phyloP scores from a whole-genome alignment of 2,888 invertebrate species.

The Macrosiphum euphorbiae region DNA sequence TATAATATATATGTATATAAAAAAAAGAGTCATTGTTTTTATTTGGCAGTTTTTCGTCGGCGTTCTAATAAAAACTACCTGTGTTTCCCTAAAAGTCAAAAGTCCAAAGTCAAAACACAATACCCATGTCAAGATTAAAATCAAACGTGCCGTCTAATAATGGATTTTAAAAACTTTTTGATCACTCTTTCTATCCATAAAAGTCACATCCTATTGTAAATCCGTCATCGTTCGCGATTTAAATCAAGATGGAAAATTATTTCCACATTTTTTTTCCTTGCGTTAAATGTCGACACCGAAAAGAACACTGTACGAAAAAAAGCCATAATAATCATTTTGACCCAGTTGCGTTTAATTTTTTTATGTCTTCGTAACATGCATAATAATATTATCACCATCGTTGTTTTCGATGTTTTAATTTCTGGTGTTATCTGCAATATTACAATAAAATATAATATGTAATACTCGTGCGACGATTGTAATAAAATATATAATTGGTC shows the following conservation, averaged over 20 bases:
- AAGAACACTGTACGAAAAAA: neutral
- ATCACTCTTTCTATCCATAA: neutral
- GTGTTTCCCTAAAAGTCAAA: neutral
- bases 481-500: slow-evolving; percentile 24
- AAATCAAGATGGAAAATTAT: neutral
- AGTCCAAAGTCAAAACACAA: neutral
- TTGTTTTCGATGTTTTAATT: slow-evolving; percentile 24
- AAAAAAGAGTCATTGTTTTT: neutral
- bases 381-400: neutral
- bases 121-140: neutral
- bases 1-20: neutral
- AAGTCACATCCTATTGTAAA: neutral
- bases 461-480: neutral
- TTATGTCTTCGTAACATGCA: neutral
- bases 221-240: neutral
- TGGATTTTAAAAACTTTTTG: neutral
- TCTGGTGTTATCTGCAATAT: slow-evolving; percentile 9
- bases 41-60: neutral
- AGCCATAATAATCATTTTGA: neutral
- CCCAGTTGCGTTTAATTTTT: neutral
- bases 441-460: neutral
- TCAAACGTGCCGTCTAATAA: neutral
- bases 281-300: neutral
- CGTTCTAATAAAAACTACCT: neutral
- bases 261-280: neutral